Percentiles rank a stretch among this genome's conserved stretches.
Conservation (phyloP, 2,113 vertebrate genomes). For the Rhinopomastus cyanomelas region DNA sequence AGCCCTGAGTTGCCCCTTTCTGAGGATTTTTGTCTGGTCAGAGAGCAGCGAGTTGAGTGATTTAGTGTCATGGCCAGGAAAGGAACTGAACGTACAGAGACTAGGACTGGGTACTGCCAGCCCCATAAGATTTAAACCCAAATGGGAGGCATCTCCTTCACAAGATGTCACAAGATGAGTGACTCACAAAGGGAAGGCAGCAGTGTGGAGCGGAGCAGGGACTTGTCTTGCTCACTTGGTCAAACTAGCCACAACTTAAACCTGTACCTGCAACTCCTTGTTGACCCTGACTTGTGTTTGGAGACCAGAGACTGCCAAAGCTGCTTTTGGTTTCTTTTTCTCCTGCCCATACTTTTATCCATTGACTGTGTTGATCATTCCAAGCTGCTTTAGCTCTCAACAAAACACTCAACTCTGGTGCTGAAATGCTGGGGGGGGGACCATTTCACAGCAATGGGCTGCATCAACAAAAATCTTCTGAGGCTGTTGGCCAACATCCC, state of each 20-base stretch:
- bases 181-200: not conserved
- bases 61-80: not conserved
- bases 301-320: accelerated
- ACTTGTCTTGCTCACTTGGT: not conserved
- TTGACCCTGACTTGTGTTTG: not conserved
- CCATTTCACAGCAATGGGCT: constrained; percentile 55
- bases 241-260: not conserved
- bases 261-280: not conserved
- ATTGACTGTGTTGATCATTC: not conserved
- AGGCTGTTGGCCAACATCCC: constrained; percentile 31
- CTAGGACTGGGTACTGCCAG: accelerated
- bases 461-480: constrained; percentile 13
- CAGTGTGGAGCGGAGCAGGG: not conserved
- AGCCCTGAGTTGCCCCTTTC: not conserved
- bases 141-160: not conserved
- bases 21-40: not conserved
- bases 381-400: not conserved
- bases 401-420: not conserved
- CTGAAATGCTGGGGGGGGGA: constrained; percentile 7
- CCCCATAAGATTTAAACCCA: not conserved
- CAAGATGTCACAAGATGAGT: not conserved
- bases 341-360: not conserved
- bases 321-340: not conserved
- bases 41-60: accelerated
- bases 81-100: not conserved